These are phyloP conservation scores for Acromyrmex charruanus DNA, from an alignment of 1,140 invertebrate genomes.

Conservation along the genomic window DNA sequence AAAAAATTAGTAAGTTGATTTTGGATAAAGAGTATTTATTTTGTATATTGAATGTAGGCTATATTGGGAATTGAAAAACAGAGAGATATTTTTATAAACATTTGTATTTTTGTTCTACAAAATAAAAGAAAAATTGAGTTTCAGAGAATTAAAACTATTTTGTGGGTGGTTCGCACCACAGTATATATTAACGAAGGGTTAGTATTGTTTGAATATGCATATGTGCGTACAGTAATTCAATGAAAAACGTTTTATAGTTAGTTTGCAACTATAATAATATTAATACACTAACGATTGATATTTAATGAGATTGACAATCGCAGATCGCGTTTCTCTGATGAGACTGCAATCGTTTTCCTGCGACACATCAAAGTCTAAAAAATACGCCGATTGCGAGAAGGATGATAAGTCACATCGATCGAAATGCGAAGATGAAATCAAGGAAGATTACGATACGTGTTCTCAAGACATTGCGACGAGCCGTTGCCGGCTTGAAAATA, in stretches of 20 bases:
- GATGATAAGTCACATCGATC: background rate
- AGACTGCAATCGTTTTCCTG: constrained; percentile 18
- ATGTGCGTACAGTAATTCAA: background rate
- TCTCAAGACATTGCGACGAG: background rate
- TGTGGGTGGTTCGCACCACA: too few species aligned
- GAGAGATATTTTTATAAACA: too few species aligned
- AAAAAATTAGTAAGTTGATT: too few species aligned
- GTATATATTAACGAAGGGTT: too few species aligned
- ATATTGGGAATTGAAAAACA: too few species aligned
- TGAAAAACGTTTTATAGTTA: background rate
- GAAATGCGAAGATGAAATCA: background rate
- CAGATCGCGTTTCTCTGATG: background rate
- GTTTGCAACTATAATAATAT: background rate
- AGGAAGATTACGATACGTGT: too few species aligned
- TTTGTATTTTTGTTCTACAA: too few species aligned
- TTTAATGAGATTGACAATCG: constrained; percentile 1
- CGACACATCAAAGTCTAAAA: constrained; percentile 7
- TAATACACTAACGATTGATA: background rate
- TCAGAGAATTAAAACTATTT: too few species aligned
- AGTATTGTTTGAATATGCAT: background rate
- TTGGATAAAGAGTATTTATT: too few species aligned
- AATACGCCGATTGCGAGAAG: background rate
- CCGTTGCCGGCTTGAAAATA: background rate
- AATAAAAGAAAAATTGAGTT: too few species aligned
- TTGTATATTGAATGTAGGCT: too few species aligned